These are phyloP conservation scores for Puffinus mauretanicus DNA, from an alignment of 2,113 vertebrate genomes.

Conservation along the genomic window DNA sequence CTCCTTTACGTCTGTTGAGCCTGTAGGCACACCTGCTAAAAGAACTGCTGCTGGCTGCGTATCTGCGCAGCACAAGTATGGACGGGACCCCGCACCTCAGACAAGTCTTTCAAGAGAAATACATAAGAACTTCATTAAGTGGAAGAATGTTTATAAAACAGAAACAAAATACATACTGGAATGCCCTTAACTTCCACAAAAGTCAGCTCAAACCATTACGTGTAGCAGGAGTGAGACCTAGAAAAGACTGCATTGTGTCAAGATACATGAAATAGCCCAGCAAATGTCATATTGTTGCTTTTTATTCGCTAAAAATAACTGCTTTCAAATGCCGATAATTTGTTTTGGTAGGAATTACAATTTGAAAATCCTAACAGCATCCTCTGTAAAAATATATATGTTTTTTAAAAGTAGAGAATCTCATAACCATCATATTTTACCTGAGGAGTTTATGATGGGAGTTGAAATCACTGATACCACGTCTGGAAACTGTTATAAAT, in stretches of 20 bases:
- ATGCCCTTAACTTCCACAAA: background rate
- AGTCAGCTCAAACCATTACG: background rate
- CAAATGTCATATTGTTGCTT: background rate
- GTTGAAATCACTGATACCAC: background rate
- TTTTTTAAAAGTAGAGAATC: background rate
- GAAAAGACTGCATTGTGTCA: background rate
- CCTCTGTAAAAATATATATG: background rate
- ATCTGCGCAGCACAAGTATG: background rate
- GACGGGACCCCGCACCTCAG: rapidly evolving
- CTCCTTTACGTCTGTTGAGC: background rate
- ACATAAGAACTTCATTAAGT: background rate
- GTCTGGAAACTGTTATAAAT: background rate
- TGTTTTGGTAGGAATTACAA: background rate
- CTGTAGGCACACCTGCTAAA: background rate
- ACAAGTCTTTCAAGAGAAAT: background rate
- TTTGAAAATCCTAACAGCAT: background rate
- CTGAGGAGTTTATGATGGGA: background rate
- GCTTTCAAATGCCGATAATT: background rate
- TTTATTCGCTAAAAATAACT: background rate
- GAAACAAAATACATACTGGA: background rate
- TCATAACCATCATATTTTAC: background rate
- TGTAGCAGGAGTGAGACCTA: background rate
- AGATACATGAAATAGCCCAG: background rate
- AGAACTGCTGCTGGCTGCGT: background rate
- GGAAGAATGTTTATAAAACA: background rate